Evolutionary conservation across 2,888 invertebrate genomes (phyloP).

Genomic region (Periphyllus acericola): DNA sequence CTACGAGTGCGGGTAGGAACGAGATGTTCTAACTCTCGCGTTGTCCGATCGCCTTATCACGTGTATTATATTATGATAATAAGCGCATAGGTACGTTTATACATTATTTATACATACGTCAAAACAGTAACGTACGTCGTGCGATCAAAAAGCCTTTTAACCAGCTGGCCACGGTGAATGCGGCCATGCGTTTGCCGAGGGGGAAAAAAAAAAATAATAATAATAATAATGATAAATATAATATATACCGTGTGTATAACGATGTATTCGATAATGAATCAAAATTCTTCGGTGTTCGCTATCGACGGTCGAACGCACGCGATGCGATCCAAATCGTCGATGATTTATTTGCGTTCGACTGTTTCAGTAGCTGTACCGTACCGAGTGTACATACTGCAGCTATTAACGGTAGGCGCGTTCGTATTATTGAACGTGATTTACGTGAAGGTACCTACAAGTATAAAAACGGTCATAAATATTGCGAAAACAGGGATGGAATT

Average conservation of each 20-base stretch:
- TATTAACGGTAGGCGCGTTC: background rate
- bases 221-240: background rate
- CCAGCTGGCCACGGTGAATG: background rate
- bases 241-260: background rate
- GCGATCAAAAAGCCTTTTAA: background rate
- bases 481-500: too few species aligned
- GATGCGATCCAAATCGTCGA: slow-evolving; percentile 49
- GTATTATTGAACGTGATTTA: too few species aligned
- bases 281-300: background rate
- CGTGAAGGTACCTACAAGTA: background rate
- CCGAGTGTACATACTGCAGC: too few species aligned
- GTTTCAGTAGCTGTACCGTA: background rate
- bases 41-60: background rate
- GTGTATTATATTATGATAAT: background rate
- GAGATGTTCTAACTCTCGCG: background rate
- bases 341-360: slow-evolving; percentile 36
- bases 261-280: slow-evolving; percentile 6
- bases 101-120: background rate
- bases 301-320: slow-evolving; percentile 50
- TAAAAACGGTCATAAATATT: background rate
- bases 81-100: background rate
- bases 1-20: background rate
- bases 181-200: background rate
- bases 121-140: background rate
- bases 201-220: background rate